Conservation (phyloP, 1,140 invertebrate species). For the Daktulosphaira vitifoliae region DNA sequence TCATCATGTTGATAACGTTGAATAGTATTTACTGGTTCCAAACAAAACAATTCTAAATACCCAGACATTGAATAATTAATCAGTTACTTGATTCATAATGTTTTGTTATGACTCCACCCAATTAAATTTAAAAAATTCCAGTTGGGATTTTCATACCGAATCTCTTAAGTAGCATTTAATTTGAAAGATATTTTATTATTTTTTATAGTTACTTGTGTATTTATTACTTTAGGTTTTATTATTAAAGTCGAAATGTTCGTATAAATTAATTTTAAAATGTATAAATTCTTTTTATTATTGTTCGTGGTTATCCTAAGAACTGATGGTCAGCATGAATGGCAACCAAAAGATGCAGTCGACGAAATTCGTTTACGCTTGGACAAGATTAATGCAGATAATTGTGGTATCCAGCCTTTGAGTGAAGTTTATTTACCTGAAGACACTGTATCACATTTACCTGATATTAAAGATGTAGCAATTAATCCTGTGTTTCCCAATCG, state of each 20-base stretch:
- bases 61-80: no score
- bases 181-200: no score
- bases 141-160: no score
- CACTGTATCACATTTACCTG: conserved; percentile 80
- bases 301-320: conserved; percentile 1
- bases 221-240: no score
- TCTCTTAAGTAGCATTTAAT: no score
- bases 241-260: no score
- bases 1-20: no score
- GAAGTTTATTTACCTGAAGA: conserved; percentile 76
- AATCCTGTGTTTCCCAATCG: conserved; percentile 93
- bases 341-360: conserved; percentile 76
- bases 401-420: conserved; percentile 71
- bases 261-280: not conserved
- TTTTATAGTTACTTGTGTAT: no score
- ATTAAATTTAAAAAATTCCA: conserved; percentile 23
- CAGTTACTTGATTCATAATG: no score
- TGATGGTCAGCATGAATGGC: conserved; percentile 76
- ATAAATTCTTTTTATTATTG: not conserved
- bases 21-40: no score
- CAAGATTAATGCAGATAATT: conserved; percentile 74
- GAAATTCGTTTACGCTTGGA: conserved; percentile 73
- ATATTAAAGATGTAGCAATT: conserved; percentile 89
- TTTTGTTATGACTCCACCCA: conserved; percentile 14
- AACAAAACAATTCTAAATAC: no score